These are phyloP conservation scores for Euzophera pinguis DNA, from an alignment of 2,888 invertebrate species.

Conservation along the genomic window DNA sequence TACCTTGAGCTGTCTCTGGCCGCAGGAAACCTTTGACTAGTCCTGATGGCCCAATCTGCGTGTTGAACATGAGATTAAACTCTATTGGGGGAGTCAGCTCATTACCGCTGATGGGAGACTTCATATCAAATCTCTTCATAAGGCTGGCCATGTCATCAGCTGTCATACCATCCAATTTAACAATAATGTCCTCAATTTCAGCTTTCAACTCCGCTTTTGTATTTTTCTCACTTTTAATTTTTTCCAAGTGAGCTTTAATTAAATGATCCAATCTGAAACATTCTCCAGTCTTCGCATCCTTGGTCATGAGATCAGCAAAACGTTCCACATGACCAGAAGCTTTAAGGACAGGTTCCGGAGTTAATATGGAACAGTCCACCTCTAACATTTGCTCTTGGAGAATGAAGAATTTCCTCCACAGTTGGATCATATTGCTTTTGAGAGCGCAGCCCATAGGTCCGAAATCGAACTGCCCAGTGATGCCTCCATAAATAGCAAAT, in stretches of 20 bases:
- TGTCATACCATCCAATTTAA: slow-evolving; percentile 94
- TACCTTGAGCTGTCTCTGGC: slow-evolving; percentile 99
- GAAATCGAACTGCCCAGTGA: slow-evolving; percentile 97
- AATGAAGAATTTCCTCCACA: slow-evolving; percentile 98
- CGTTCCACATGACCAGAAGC: slow-evolving; percentile 99
- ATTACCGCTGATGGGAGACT: slow-evolving; percentile 96
- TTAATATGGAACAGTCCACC: slow-evolving; percentile 98
- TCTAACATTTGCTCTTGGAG: slow-evolving; percentile 99
- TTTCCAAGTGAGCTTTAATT: slow-evolving; percentile 96
- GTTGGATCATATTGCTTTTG: slow-evolving; percentile 94
- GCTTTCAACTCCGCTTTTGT: slow-evolving; percentile 83
- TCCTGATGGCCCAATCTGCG: slow-evolving; percentile 98
- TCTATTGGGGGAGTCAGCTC: slow-evolving; percentile 97
- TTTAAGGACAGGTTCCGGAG: slow-evolving; percentile 97
- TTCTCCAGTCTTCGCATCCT: slow-evolving; percentile 96
- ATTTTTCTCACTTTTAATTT: slow-evolving; percentile 91
- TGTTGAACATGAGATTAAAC: slow-evolving; percentile 99
- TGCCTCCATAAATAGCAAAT: slow-evolving; percentile 99
- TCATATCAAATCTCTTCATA: slow-evolving; percentile 94
- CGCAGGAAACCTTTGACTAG: slow-evolving; percentile 95
- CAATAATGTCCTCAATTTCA: slow-evolving; percentile 88
- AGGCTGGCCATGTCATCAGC: slow-evolving; percentile 93
- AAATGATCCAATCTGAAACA: slow-evolving; percentile 98
- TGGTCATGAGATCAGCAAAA: slow-evolving; percentile 99
- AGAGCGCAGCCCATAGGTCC: slow-evolving; percentile 99